Percentiles rank a stretch among this genome's conserved stretches.
phyloP scores from a whole-genome alignment of 2,113 vertebrate species.

The Ceyx cyanopectus region DNA sequence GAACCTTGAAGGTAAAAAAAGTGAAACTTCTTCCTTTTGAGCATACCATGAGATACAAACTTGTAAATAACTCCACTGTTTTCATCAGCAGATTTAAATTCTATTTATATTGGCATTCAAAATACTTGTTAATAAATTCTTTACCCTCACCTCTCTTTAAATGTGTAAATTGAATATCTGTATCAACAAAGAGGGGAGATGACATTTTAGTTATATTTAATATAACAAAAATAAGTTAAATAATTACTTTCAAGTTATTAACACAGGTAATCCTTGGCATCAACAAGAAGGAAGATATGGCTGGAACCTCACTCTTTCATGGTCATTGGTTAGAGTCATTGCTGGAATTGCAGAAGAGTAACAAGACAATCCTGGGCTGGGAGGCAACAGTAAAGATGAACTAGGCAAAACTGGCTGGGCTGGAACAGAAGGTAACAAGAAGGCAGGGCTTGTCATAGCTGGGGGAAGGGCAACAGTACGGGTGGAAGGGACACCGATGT shows the following conservation, averaged over 20 bases:
- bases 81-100: not conserved
- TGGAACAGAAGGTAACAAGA: not conserved
- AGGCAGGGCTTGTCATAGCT: not conserved
- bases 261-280: not conserved
- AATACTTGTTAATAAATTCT: not conserved
- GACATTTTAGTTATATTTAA: not conserved
- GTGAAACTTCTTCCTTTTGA: not conserved
- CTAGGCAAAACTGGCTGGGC: not conserved
- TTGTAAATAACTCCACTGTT: not conserved
- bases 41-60: not conserved
- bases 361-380: not conserved
- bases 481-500: not conserved
- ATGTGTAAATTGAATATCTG: not conserved
- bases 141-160: not conserved
- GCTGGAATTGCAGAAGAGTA: slow-evolving; percentile 5
- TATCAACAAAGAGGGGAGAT: not conserved
- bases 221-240: slow-evolving; percentile 36
- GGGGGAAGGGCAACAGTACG: not conserved
- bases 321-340: not conserved
- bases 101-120: not conserved
- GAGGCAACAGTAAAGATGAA: not conserved
- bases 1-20: not conserved
- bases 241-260: not conserved
- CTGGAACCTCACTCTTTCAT: not conserved
- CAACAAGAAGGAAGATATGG: slow-evolving; percentile 20